Conservation (phyloP, 2,797 vertebrate genomes). For the Dendrocincla fuliginosa region DNA sequence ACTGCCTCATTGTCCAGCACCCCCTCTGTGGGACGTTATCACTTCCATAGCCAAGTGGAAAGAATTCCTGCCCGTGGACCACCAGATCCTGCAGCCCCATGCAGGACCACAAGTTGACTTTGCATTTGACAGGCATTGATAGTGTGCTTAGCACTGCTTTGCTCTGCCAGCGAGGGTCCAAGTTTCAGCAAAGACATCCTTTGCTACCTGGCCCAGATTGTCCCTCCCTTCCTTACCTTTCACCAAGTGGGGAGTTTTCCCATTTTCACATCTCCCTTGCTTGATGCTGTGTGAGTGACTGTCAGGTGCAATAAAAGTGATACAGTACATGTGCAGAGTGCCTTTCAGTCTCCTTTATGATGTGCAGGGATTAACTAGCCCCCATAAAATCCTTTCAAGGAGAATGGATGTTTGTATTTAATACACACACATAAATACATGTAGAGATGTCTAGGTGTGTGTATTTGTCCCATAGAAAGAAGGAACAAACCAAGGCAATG, state of each 20-base stretch:
- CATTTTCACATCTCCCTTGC: not conserved
- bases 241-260: not conserved
- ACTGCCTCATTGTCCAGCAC: not conserved
- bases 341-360: not conserved
- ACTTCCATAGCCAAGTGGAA: not conserved
- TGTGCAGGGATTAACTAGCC: not conserved
- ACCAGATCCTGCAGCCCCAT: not conserved
- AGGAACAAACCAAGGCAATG: not conserved
- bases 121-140: not conserved
- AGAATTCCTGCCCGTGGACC: not conserved
- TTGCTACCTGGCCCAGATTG: not conserved
- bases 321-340: not conserved
- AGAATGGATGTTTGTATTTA: not conserved
- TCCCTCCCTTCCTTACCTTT: not conserved
- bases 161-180: rapidly evolving
- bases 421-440: not conserved
- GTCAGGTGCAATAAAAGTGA: not conserved
- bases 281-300: not conserved
- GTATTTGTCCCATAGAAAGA: not conserved
- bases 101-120: not conserved
- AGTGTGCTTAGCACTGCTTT: not conserved
- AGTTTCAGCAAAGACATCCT: not conserved
- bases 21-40: not conserved
- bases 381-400: not conserved
- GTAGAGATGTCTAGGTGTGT: not conserved